Evolutionary conservation across 1,140 invertebrate genomes (phyloP), one percentile per base, ranked within the genome.

Genomic region (Drosophila sp.): DNA sequence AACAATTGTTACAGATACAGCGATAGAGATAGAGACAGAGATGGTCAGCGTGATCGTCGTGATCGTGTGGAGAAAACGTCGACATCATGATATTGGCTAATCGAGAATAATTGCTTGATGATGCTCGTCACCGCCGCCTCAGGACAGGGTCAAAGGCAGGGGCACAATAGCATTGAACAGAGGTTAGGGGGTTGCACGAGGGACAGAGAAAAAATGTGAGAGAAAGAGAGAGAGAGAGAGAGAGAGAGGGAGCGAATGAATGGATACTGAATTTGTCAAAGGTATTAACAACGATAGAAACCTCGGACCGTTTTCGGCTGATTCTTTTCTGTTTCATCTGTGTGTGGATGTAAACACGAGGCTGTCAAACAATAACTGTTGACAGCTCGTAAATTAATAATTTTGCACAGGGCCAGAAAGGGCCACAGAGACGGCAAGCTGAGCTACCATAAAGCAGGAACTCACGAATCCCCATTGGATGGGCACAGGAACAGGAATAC

Each of bases 311-410:
- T 38, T 38, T 38, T 29, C 65, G 38, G 6, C 61, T 21, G n/a
- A 14, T 32, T 7, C 32, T 7, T n/a, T 14, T 34, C 27, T 29
- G n/a, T 29, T 11, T 1, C 7, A 11, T 0, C 32, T 29, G 16
- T 51, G 78, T 81, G 74, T 78, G 59, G 69, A 83, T 84, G 82
- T 86, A 87, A 86, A 86, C 82, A 86, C 75, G 66, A 76, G 51
- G 46, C 69, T 45, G 69, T 56, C 65, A 61, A 83, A 87, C 83
- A 87, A 87, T 82, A 87, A 87, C 82, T 87, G 83, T 89, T 89
- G 83, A 89, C 83, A 89, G 83, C 83, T 83, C 83, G 83, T 89
- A 89, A 89, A 89, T 89, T 89, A 89, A 89, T 89, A 89, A 89
- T 89, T 89, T 89, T 45, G 83, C 73, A 72, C 70, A 65, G 66